These are phyloP conservation scores for Dipodomys spectabilis DNA, from an alignment of 2,113 vertebrate genomes.

Conservation along the genomic window DNA sequence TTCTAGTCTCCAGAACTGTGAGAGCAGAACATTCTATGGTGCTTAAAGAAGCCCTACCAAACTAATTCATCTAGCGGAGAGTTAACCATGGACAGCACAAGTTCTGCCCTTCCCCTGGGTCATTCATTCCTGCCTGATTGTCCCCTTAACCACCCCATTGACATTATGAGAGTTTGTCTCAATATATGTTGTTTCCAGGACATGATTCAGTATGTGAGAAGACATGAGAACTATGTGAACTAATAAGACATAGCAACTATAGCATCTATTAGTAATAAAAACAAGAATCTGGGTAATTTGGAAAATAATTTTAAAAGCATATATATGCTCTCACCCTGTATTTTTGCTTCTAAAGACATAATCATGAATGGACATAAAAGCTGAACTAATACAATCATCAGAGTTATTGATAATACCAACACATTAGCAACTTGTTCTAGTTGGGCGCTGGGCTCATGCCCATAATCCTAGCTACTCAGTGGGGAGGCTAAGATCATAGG, in stretches of 20 bases:
- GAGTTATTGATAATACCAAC: not conserved
- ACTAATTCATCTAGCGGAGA: not conserved
- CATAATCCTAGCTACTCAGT: too few species aligned
- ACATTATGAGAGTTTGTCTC: not conserved
- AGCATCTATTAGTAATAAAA: constrained; percentile 28
- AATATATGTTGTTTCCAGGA: not conserved
- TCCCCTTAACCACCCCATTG: not conserved
- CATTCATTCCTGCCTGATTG: not conserved
- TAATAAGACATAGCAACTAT: not conserved
- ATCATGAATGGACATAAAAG: not conserved
- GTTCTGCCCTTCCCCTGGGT: not conserved
- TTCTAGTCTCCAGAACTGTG: not conserved
- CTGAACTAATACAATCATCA: not conserved
- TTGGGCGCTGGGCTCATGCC: too few species aligned
- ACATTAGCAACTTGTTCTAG: not conserved
- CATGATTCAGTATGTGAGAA: not conserved
- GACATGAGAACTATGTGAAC: not conserved
- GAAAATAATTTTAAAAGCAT: not conserved
- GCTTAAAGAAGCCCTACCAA: not conserved
- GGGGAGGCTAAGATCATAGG: too few species aligned
- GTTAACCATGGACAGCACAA: not conserved
- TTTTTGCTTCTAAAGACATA: constrained; percentile 2
- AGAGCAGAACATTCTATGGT: not conserved
- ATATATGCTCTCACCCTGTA: not conserved
- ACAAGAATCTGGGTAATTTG: not conserved